Evolutionary conservation across 2,113 vertebrate species (phyloP), one percentile per base, ranked within the genome.

Genomic region (Trematomus loennbergii): DNA sequence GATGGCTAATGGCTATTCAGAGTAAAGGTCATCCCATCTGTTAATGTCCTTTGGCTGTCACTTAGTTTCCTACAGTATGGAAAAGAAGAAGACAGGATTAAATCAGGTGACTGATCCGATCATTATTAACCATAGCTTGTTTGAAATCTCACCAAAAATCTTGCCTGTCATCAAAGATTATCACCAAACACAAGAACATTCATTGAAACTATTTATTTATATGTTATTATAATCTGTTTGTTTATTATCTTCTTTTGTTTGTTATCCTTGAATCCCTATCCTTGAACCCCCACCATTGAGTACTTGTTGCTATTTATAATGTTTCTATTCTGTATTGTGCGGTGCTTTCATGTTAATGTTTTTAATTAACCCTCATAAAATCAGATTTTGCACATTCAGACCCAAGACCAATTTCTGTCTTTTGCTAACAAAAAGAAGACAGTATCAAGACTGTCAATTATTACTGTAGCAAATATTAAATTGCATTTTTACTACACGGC

Each of bases 11-110:
- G 13, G 66, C 55, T 69, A 74, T 62, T 22, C 82, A 65, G 86
- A 53, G 5, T 83, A 91, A 87, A 92, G 92, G 90, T 92, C 92
- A 87, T 17, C 71, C 79, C 86, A 90, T 61, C 84, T 90, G 88
- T 85, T 64, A 22, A 59, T 77, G 81, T 86, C 82, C 82, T 89
- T 76, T 80, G 63, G 61, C 57, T 85, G 87, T 87, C 87, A 85
- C 49, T 69, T 60, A 67, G 63, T 60, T 85, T 83, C 77, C 75
- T 74, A 84, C 73, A 68, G 78, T 76, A 11, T 83, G 65, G 60
- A 62, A 40, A 40, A 57, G 33, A 40, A 57, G 43, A 75, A 50
- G 57, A 88, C 78, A 66, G 50, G 62, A 72, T 72, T 73, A 22
- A 78, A 55, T 91, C 85, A 88, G 73, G 75, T 85, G 85, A 85